These are phyloP conservation scores for Drosophila paulistorum DNA, from an alignment of 1,140 invertebrate genomes.

Conservation along the genomic window DNA sequence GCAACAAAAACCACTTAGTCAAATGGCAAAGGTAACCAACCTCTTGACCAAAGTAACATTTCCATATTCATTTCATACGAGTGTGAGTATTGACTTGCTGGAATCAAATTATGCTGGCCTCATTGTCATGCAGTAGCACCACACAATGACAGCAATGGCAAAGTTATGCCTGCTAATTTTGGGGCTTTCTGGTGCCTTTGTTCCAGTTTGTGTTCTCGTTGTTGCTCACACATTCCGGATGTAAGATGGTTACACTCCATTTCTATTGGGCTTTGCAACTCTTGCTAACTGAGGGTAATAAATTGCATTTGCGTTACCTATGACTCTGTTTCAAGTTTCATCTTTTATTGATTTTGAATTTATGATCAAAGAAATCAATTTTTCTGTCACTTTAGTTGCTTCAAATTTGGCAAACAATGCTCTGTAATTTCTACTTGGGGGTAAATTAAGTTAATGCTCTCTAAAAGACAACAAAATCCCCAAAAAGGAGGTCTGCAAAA, in stretches of 20 bases:
- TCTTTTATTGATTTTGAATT: constrained; percentile 49
- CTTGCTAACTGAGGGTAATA: constrained; percentile 27
- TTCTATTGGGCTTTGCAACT: not conserved
- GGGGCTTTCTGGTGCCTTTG: constrained; percentile 68
- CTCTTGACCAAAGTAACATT: constrained; percentile 8
- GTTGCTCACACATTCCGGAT: not conserved
- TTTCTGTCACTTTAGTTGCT: constrained; percentile 18
- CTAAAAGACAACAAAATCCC: constrained; percentile 20
- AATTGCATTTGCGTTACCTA: not conserved
- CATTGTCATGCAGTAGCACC: constrained; percentile 44
- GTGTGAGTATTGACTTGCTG: constrained; percentile 41
- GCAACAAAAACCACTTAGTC: not conserved
- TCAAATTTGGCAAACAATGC: constrained; percentile 22
- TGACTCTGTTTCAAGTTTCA: too few species aligned
- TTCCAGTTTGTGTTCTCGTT: not conserved
- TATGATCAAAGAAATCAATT: constrained; percentile 1
- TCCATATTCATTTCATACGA: constrained; percentile 10
- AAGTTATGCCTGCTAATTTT: constrained; percentile 70
- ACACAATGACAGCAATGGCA: constrained; percentile 12
- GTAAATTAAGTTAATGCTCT: constrained; percentile 41
- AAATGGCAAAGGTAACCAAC: not conserved
- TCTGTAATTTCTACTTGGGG: constrained; percentile 30
- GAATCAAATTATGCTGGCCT: constrained; percentile 57
- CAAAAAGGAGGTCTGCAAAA: constrained; percentile 23
- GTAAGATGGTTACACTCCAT: constrained; percentile 39